Base-by-base conservation (phyloP, 2,888 invertebrate species). In the Chirona hameri region DNA sequence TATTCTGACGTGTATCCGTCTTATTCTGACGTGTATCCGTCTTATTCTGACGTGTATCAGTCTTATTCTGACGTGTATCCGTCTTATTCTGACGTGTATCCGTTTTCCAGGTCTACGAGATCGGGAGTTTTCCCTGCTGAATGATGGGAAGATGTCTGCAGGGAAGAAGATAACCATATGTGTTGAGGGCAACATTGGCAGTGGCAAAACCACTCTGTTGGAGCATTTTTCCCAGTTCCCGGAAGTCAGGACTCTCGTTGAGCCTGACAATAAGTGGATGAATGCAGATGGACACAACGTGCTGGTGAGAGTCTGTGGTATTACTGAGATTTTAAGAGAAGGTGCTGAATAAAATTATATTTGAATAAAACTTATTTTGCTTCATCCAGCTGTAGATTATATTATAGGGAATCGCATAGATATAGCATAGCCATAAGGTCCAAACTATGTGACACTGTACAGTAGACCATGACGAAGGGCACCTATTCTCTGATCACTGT, bases 101-200 rank as follows among this genome's bases (percentile, higher is more conserved):
- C n/a, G n/a, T n/a, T n/a, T n/a, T n/a, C n/a, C n/a, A n/a, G n/a
- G n/a, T n/a, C n/a, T n/a, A n/a, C n/a, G n/a, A n/a, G n/a, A n/a
- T n/a, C n/a, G n/a, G n/a, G n/a, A n/a, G n/a, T n/a, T n/a, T 0
- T 76, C 76, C 7, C 7, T 27, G 9, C 1, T 76, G 0, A 21
- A 39, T 21, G 24, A 10, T 1, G 18, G 31, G 31, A 39, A 39
- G 15, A 76, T 76, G 76, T 76, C 76, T 3, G 76, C 7, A 7
- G 29, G 76, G 7, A 76, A 76, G 76, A 76, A 76, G 39, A 76
- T 93, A 87, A 95, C 94, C 0, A 93, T 96, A 39, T 91, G 94
- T 72, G 93, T 96, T 57, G 96, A 96, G 87, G 96, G 96, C 48
- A 96, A 96, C 88, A 95, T 96, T 86, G 96, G 96, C 48, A 93